These are phyloP conservation scores for Siphamia tubifer DNA, from an alignment of 2,113 vertebrate species.

Conservation along the genomic window DNA sequence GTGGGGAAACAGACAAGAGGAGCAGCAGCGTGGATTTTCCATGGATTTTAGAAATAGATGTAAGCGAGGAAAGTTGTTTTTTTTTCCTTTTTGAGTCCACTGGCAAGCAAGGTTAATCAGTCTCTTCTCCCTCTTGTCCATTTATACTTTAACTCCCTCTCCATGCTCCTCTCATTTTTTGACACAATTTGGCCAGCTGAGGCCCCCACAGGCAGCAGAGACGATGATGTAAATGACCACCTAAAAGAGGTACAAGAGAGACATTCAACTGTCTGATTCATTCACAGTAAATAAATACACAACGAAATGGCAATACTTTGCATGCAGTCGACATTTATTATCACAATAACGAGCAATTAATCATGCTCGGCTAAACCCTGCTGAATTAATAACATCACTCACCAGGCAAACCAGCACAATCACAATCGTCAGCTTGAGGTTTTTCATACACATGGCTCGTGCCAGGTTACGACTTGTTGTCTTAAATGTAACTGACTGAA, in stretches of 20 bases:
- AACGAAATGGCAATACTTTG: not conserved
- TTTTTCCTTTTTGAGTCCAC: slow-evolving; percentile 55
- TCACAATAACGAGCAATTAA: not conserved
- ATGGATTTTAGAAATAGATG: slow-evolving; percentile 11
- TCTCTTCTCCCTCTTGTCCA: slow-evolving; percentile 26
- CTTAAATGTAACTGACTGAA: slow-evolving; percentile 96
- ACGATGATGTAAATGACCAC: slow-evolving; percentile 91
- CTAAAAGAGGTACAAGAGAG: slow-evolving; percentile 64
- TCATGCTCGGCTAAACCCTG: not conserved
- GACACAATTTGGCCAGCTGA: slow-evolving; percentile 88
- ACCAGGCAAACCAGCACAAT: slow-evolving; percentile 86
- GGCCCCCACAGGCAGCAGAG: slow-evolving; percentile 87
- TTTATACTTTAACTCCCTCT: slow-evolving; percentile 2
- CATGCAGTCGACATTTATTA: too few relatives aligned
- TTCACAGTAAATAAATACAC: not conserved
- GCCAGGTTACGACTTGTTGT: slow-evolving; percentile 97
- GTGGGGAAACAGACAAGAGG: not conserved
- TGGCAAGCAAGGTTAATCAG: slow-evolving; percentile 26
- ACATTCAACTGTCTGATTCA: not conserved
- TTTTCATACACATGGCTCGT: slow-evolving; percentile 99
- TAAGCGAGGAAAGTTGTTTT: slow-evolving; percentile 25
- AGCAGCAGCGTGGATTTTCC: slow-evolving; percentile 26
- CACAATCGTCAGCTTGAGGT: slow-evolving; percentile 94
- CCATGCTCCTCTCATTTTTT: slow-evolving; percentile 74
- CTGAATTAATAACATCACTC: slow-evolving; percentile 65